Evolutionary conservation across 1,140 invertebrate species (phyloP).

Genomic region (Limonius californicus): DNA sequence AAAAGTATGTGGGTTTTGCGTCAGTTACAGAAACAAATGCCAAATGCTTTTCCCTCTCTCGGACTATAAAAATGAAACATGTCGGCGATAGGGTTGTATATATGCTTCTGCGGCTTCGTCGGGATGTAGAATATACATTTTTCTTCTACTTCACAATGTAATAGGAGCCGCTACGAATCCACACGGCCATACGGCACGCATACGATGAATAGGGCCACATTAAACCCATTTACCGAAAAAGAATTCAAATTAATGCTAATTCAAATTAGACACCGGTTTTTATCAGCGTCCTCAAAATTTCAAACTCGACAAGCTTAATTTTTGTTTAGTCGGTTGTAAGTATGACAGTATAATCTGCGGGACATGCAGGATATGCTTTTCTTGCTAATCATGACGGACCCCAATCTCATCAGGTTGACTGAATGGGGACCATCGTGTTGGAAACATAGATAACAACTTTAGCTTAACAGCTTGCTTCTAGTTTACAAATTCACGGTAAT

Average conservation of each 20-base stretch:
- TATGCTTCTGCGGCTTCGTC: slow-evolving; percentile 3
- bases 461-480: no score
- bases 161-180: not conserved
- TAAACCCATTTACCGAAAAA: no score
- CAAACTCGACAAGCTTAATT: not conserved
- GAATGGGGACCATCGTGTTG: no score
- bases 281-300: not conserved
- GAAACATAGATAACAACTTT: no score
- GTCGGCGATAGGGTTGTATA: slow-evolving; percentile 1
- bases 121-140: slow-evolving; percentile 7
- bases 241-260: no score
- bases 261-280: not conserved
- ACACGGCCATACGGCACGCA: not conserved
- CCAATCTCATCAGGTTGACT: no score
- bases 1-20: not conserved
- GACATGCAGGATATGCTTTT: not conserved
- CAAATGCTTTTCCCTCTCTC: not conserved
- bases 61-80: slow-evolving; percentile 11
- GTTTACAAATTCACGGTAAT: no score
- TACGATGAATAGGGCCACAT: not conserved
- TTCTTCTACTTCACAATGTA: not conserved
- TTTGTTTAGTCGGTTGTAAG: slow-evolving; percentile 7
- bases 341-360: not conserved
- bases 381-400: slow-evolving; percentile 4
- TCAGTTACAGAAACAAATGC: slow-evolving; percentile 8